phyloP scores from a whole-genome alignment of 2,797 vertebrate genomes.

The Balearica regulorum region DNA sequence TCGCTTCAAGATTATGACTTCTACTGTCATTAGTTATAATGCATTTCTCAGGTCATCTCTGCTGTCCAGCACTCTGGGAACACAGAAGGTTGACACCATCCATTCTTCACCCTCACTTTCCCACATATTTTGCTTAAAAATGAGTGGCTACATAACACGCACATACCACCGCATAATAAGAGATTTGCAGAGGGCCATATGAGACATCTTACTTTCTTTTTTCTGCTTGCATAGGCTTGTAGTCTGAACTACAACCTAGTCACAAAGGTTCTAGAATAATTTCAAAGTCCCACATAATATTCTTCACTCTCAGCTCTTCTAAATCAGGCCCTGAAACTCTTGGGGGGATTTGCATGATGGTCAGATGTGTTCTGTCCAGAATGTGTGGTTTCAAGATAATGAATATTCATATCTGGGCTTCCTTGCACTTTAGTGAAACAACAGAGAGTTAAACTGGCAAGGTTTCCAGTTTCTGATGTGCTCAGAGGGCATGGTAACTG shows the following conservation, averaged over 20 bases:
- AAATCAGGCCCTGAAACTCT: not conserved
- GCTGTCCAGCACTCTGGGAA: not conserved
- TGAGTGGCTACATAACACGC: not conserved
- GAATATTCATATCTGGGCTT: not conserved
- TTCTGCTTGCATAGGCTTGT: not conserved
- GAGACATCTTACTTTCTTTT: not conserved
- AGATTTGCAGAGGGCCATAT: not conserved
- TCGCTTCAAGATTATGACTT: accelerated
- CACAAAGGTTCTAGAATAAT: not conserved
- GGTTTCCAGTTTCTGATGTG: not conserved
- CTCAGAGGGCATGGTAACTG: not conserved
- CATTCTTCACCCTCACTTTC: not conserved
- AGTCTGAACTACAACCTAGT: not conserved
- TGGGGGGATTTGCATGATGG: not conserved
- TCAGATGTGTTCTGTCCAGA: not conserved
- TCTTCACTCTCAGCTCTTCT: not conserved
- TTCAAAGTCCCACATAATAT: not conserved
- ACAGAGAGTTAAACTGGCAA: not conserved
- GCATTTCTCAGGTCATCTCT: not conserved
- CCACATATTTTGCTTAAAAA: not conserved
- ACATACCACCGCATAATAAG: accelerated
- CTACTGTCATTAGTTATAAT: not conserved
- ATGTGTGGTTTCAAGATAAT: not conserved
- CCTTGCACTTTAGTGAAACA: not conserved
- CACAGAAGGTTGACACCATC: not conserved